Evolutionary conservation across 2,113 vertebrate genomes (phyloP).

Genomic region (Lathamus discolor): DNA sequence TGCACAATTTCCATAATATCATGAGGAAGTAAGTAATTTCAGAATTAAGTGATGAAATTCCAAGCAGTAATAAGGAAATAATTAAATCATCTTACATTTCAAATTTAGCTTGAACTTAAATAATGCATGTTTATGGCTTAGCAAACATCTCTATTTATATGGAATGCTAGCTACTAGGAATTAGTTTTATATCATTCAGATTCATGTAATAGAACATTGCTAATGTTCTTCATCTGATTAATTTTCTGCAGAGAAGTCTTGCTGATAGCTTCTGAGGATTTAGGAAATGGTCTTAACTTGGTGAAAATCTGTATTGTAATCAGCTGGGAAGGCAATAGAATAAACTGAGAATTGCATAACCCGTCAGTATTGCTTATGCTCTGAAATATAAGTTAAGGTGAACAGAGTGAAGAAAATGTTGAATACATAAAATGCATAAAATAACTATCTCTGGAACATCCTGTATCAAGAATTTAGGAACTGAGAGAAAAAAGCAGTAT

Average conservation of each 20-base stretch:
- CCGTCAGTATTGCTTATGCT: not conserved
- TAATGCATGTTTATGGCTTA: not conserved
- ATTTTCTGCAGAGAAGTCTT: not conserved
- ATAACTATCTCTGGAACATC: not conserved
- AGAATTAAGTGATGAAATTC: not conserved
- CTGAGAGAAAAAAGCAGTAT: not conserved
- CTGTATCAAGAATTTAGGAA: not conserved
- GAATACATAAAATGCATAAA: not conserved
- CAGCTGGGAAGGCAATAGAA: not conserved
- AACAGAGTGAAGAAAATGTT: not conserved
- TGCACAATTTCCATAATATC: not conserved
- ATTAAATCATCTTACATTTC: not conserved
- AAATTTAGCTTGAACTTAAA: not conserved
- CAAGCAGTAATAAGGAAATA: not conserved
- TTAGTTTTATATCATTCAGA: not conserved
- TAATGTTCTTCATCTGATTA: not conserved
- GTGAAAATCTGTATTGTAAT: slow-evolving; percentile 4
- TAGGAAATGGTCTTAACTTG: not conserved
- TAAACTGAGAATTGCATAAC: not conserved
- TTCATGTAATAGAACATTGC: not conserved
- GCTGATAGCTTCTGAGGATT: not conserved
- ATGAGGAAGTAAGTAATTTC: not conserved
- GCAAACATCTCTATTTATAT: not conserved
- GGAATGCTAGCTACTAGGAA: not conserved
- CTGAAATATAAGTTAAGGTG: not conserved